A percentile compares a stretch with the other conserved stretches of the same genome.
These are phyloP conservation scores for Embidobia sp. DNA, from an alignment of 2,888 invertebrate species.

Conservation along the genomic window DNA sequence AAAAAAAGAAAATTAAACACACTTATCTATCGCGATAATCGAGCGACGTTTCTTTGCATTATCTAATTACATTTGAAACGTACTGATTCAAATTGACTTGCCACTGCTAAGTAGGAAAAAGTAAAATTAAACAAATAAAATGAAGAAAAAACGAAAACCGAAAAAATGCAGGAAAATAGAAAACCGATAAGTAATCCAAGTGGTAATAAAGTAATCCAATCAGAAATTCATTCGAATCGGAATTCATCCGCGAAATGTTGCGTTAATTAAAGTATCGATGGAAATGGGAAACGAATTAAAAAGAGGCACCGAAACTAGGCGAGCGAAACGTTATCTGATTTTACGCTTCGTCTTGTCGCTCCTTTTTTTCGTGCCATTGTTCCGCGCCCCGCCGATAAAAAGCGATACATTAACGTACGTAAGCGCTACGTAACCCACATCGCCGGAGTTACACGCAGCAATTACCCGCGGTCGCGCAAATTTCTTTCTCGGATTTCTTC, in stretches of 20 bases:
- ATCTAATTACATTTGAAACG: constrained; percentile 43
- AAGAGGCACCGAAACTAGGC: constrained; percentile 3
- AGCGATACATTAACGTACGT: constrained; percentile 24
- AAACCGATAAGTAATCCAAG: no score
- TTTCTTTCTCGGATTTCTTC: constrained; percentile 44
- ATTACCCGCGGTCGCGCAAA: constrained; percentile 31
- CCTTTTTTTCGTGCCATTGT: constrained; percentile 30
- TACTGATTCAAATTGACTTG: constrained; percentile 6
- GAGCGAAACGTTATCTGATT: constrained; percentile 29
- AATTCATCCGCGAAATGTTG: no score
- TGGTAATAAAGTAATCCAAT: no score
- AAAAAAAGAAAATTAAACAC: constrained; percentile 21
- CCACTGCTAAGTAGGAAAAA: constrained; percentile 1
- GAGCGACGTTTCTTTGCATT: constrained; percentile 25
- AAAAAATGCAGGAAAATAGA: no score
- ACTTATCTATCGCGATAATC: constrained; percentile 32
- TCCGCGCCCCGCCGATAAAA: constrained; percentile 25
- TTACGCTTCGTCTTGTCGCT: constrained; percentile 20
- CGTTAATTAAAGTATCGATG: constrained; percentile 22
- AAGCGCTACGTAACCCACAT: constrained; percentile 35
- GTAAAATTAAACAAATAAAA: neutral
- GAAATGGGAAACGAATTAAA: neutral
- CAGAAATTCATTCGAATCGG: no score
- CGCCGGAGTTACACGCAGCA: constrained; percentile 28
- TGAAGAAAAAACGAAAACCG: constrained; percentile 2